Percentiles rank a stretch among this genome's conserved stretches.
Conservation (phyloP, 1,140 invertebrate species). For the Palaemon carinicauda region DNA sequence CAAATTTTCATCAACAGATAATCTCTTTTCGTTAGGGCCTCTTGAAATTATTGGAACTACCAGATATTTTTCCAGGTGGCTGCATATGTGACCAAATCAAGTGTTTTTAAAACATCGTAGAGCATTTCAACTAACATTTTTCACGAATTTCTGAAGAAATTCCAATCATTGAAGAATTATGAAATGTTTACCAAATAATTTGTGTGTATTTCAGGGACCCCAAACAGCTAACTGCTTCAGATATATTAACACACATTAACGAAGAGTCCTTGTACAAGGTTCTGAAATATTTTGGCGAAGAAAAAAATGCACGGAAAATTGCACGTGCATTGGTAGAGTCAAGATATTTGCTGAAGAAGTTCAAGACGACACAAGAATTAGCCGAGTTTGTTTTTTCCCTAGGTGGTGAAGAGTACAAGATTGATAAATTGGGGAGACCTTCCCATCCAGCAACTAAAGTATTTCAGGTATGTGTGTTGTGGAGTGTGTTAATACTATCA, state of each 20-base stretch:
- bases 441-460: slow-evolving; percentile 88
- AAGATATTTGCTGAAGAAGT: slow-evolving; percentile 80
- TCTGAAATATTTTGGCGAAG: slow-evolving; percentile 89
- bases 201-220: slow-evolving; percentile 29
- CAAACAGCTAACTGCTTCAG: slow-evolving; percentile 72
- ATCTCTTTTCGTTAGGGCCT: no score
- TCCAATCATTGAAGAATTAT: no score
- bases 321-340: slow-evolving; percentile 87
- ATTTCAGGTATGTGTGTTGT: slow-evolving; percentile 72
- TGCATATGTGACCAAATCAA: no score
- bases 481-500: no score
- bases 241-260: slow-evolving; percentile 81
- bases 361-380: slow-evolving; percentile 85
- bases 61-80: no score
- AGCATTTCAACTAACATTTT: no score
- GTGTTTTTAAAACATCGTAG: no score
- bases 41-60: no score
- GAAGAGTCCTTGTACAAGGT: slow-evolving; percentile 83
- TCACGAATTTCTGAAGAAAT: no score
- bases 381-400: slow-evolving; percentile 79
- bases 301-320: slow-evolving; percentile 86
- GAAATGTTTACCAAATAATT: no score
- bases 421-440: slow-evolving; percentile 79
- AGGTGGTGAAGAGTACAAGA: slow-evolving; percentile 68
- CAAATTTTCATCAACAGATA: no score